Evolutionary conservation across 1,140 invertebrate genomes (phyloP).

Genomic region (Brachionus paranguensis): DNA sequence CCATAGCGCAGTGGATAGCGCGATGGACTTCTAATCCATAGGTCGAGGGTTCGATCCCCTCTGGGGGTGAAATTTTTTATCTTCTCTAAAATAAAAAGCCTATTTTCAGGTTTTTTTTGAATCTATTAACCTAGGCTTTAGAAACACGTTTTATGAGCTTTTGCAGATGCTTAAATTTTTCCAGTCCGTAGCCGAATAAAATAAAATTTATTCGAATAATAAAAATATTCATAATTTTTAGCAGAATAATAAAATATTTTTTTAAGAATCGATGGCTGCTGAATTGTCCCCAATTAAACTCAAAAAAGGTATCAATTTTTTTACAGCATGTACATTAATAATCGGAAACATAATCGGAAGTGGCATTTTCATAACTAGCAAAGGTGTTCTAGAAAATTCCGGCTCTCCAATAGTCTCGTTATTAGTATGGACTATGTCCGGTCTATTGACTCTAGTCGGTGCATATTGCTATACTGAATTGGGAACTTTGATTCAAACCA

Average conservation of each 20-base stretch:
- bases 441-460: conserved; percentile 49
- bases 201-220: neutral
- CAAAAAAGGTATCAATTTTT: conserved; percentile 40
- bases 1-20: too few species aligned
- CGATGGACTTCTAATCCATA: too few species aligned
- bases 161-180: neutral
- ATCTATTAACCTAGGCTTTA: neutral
- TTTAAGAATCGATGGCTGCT: neutral
- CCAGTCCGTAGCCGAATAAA: neutral
- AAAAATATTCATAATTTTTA: neutral
- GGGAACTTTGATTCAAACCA: conserved; percentile 57
- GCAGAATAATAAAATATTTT: neutral
- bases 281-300: neutral
- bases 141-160: neutral
- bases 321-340: conserved; percentile 47
- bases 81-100: neutral
- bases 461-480: conserved; percentile 64
- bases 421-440: conserved; percentile 9
- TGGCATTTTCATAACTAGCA: conserved; percentile 56
- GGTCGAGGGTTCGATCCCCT: conserved; percentile 15
- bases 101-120: neutral
- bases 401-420: neutral
- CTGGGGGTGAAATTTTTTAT: neutral
- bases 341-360: conserved; percentile 56
- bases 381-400: conserved; percentile 38